Evolutionary conservation across 2,888 invertebrate species (phyloP).

Genomic region (Eupsilia transversa): DNA sequence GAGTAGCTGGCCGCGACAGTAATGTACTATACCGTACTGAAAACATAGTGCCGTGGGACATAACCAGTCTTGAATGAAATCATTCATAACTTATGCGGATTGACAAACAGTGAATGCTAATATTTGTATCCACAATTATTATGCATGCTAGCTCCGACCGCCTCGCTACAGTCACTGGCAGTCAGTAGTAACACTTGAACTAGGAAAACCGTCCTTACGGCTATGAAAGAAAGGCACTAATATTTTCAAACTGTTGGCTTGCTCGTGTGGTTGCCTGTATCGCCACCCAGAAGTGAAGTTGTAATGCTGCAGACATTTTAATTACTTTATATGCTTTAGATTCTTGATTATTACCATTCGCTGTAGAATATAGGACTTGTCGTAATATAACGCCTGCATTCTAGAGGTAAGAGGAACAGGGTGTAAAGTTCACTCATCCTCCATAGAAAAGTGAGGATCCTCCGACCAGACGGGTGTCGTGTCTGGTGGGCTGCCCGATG

Average conservation of each 20-base stretch:
- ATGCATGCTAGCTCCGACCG: conserved; percentile 23
- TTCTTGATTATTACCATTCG: conserved; percentile 5
- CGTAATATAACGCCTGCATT: background rate
- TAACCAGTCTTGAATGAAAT: conserved; percentile 20
- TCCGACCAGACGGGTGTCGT: no score
- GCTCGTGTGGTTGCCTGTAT: conserved; percentile 2
- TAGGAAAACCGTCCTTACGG: conserved; percentile 12
- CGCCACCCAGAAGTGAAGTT: conserved; percentile 42
- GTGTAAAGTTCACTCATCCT: no score
- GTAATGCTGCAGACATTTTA: conserved; percentile 31
- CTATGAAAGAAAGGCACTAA: background rate
- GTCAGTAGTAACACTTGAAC: background rate
- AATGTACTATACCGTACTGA: background rate
- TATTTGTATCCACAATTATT: conserved; percentile 28
- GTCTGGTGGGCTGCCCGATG: no score
- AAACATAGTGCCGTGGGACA: background rate
- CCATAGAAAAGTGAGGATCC: no score
- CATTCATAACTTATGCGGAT: conserved; percentile 45
- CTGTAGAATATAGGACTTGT: background rate
- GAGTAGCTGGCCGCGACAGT: no score
- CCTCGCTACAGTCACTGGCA: background rate
- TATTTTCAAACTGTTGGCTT: background rate
- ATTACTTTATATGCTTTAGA: background rate
- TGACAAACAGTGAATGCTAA: conserved; percentile 51
- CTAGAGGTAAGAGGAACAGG: background rate